These are phyloP conservation scores for Psephotus haematonotus DNA, from an alignment of 2,113 vertebrate genomes.

Conservation along the genomic window DNA sequence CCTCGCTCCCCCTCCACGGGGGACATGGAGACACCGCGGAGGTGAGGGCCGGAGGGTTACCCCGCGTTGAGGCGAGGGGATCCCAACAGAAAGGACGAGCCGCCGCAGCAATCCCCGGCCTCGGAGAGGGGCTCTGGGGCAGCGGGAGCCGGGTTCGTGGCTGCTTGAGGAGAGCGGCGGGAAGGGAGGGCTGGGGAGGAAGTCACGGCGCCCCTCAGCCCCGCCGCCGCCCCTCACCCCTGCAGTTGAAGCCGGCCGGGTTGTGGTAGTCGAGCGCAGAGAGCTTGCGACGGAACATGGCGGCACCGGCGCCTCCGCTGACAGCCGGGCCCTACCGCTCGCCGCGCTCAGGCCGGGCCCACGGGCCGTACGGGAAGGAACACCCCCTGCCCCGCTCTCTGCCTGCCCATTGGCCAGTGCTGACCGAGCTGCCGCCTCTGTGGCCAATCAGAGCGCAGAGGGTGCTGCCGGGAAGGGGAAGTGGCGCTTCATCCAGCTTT, in stretches of 20 bases:
- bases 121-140: too few relatives aligned
- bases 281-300: constrained; percentile 92
- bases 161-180: not conserved
- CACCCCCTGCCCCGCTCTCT: not conserved
- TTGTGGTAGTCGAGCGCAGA: constrained; percentile 93
- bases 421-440: fast-evolving
- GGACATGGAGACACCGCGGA: too few relatives aligned
- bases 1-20: too few relatives aligned
- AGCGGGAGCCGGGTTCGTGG: not conserved
- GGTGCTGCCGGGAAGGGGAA: not conserved
- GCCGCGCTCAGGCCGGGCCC: not conserved
- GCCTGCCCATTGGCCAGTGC: not conserved
- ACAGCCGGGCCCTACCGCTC: not conserved
- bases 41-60: fast-evolving
- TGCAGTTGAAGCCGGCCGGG: constrained; percentile 85
- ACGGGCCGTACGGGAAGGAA: not conserved
- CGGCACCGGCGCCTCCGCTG: not conserved
- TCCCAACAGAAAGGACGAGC: fast-evolving
- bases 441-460: not conserved
- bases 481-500: not conserved
- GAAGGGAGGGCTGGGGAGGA: not conserved
- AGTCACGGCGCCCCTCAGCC: not conserved
- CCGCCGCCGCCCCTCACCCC: constrained; percentile 72
- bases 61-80: not conserved
- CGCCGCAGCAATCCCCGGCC: not conserved